Evolutionary conservation across 2,797 vertebrate genomes (phyloP), one percentile per base, ranked within the genome.

Genomic region (Mus minutoides): DNA sequence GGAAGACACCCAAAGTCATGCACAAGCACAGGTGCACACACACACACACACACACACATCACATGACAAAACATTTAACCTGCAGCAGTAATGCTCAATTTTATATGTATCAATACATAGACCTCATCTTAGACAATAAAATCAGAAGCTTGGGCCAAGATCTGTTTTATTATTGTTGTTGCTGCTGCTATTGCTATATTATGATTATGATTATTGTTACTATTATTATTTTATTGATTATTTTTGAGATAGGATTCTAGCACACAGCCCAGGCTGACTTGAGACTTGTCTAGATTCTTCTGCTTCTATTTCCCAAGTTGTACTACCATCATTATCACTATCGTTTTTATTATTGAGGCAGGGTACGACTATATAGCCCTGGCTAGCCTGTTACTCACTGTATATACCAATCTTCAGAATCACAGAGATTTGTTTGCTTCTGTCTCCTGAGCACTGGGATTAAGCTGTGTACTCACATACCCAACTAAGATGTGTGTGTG

Each of bases 61-160:
- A 3, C 11, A 60, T 60, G 10, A 46, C 3, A 69, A n/a, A 69
- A 69, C 34, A 69, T 17, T 24, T 26, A 75, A 75, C 37, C 71
- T 75, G 71, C 4, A 76, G 40, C 40, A 75, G 75, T 4, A 22
- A 84, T 64, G 49, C 22, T 75, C 14, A 10, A 10, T 52, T 85
- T 52, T 64, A 40, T 24, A 22, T 75, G 16, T 9, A 3, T 11
- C 40, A 56, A 19, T 88, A 84, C 22, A 83, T 64, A 76, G 26
- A 22, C 21, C 2, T 64, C 5, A 12, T 46, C 40, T 34, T n/a
- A 89, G 56, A 95, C 43, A 90, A 79, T 43, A 62, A 76, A 88
- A 76, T 90, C 34, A 87, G 62, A 96, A 91, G 37, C 19, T 75
- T 46, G 75, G 90, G 40, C 73, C 22, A 83, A 91, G 56, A 26